A percentile compares a stretch with the other conserved stretches of the same genome.
Conservation (phyloP, 1,140 invertebrate genomes). For the Hermetia illucens region DNA sequence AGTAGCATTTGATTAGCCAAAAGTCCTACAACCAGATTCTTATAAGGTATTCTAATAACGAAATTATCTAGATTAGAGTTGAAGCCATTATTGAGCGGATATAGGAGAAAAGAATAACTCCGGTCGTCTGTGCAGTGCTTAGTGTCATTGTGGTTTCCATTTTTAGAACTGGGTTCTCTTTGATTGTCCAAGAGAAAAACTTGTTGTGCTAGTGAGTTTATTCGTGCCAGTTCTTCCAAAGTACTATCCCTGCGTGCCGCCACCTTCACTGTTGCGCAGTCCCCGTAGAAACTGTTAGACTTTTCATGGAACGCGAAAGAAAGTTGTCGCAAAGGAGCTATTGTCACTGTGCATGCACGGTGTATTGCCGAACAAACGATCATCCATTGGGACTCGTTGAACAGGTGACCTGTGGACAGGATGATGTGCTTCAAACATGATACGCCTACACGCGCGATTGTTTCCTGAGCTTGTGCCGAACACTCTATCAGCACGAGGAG, state of each 20-base stretch:
- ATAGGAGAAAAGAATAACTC: conserved; percentile 81
- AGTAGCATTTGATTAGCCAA: conserved; percentile 82
- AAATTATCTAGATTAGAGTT: conserved; percentile 64
- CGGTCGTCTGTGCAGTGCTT: conserved; percentile 49
- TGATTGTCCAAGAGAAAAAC: conserved; percentile 45
- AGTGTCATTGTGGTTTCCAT: conserved; percentile 9
- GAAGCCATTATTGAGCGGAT: conserved; percentile 58
- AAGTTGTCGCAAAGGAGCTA: conserved; percentile 69
- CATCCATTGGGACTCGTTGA: conserved; percentile 73
- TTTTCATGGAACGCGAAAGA: conserved; percentile 75
- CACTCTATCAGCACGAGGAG: conserved; percentile 81
- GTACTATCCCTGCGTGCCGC: conserved; percentile 76
- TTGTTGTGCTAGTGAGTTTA: conserved; percentile 77
- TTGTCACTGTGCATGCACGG: conserved; percentile 65
- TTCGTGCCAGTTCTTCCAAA: conserved; percentile 60
- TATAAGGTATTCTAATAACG: conserved; percentile 67
- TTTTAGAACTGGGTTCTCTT: conserved; percentile 14
- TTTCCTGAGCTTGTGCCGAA: conserved; percentile 74
- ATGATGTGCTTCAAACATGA: conserved; percentile 83
- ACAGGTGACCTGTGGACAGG: conserved; percentile 61
- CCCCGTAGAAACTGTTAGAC: conserved; percentile 86
- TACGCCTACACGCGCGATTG: conserved; percentile 77
- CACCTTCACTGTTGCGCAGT: conserved; percentile 83
- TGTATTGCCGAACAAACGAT: conserved; percentile 65
- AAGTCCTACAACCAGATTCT: conserved; percentile 72